phyloP scores from a whole-genome alignment of 2,888 invertebrate species.

The Phaedon cochleariae region DNA sequence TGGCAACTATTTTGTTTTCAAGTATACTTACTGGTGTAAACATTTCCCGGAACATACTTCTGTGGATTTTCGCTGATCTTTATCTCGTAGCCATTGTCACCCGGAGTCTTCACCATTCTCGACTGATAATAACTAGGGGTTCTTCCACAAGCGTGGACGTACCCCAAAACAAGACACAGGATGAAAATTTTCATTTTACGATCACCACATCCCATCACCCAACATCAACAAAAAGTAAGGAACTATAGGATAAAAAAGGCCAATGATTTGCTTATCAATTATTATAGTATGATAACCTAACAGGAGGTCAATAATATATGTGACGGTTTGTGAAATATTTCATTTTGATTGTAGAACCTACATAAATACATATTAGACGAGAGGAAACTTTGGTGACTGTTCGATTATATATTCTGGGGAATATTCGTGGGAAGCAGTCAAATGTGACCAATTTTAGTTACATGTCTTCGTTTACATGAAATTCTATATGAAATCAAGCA shows the following conservation, averaged over 20 bases:
- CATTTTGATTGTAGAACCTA: too few relatives aligned
- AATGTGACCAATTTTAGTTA: too few relatives aligned
- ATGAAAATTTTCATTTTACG: background rate
- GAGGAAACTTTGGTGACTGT: too few relatives aligned
- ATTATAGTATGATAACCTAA: background rate
- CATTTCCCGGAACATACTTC: conserved; percentile 83
- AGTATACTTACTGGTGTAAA: conserved; percentile 76
- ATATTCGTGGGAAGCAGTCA: too few relatives aligned
- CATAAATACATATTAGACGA: too few relatives aligned
- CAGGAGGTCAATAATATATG: background rate
- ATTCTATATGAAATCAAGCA: too few relatives aligned
- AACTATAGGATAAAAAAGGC: background rate
- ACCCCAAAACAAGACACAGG: conserved; percentile 16
- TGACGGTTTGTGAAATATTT: too few relatives aligned
- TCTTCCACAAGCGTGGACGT: conserved; percentile 48
- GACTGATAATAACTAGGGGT: conserved; percentile 62
- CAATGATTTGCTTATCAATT: background rate
- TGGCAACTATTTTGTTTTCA: too few relatives aligned
- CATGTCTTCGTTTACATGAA: too few relatives aligned
- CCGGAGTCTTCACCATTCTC: conserved; percentile 69
- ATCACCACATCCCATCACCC: background rate
- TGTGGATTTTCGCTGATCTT: conserved; percentile 81
- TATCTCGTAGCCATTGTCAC: conserved; percentile 88
- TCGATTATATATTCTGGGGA: too few relatives aligned
- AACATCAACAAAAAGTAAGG: background rate